Evolutionary conservation across 2,888 invertebrate genomes (phyloP), one percentile per base, ranked within the genome.

Genomic region (Mesorhabditis spiculigera): DNA sequence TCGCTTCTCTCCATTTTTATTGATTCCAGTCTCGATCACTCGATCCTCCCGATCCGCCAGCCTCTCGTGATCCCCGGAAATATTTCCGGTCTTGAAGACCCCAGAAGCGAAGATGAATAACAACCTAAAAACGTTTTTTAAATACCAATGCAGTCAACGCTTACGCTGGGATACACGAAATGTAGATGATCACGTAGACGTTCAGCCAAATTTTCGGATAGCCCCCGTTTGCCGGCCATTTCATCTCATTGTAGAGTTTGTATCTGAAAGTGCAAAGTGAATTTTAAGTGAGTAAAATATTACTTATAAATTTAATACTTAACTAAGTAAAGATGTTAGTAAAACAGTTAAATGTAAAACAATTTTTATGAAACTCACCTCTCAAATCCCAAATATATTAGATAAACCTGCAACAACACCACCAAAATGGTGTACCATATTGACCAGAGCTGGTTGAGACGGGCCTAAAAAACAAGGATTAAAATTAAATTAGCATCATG

Each of bases 41-140:
- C 80, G 66, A 8, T 78, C 75, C 43, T 78, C 75, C 89, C 90
- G 74, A 63, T 90, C 88, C 3, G 92, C 92, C 77, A 94, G 88
- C 87, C 92, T 92, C 82, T 91, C 91, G 70, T 93, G 93, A 87
- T 94, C 94, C 87, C 93, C 93, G 74, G 93, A 92, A 85, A 93
- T 90, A 88, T 94, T 94, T 61, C 93, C 89, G 43, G 88, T 83
- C 82, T 86, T 85, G 78, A 89, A 90, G 71, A 91, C 88, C 10
- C 84, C 80, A 50, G 75, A 75, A 4, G 70, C 68, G 10, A 71
- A 45, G 44, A 81, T 71, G 10, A 4, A n/a, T 4, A 16, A 92
- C 91, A 58, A 91, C 90, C 42, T 91, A 90, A 73, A 93, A 28
- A 28, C n/a, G 28, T 28, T 28, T 28, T 28, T 28, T 28, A 28